A percentile compares a stretch with the other conserved stretches of the same genome.
Conservation (phyloP, 2,888 invertebrate genomes). For the Punctoribates punctum region DNA sequence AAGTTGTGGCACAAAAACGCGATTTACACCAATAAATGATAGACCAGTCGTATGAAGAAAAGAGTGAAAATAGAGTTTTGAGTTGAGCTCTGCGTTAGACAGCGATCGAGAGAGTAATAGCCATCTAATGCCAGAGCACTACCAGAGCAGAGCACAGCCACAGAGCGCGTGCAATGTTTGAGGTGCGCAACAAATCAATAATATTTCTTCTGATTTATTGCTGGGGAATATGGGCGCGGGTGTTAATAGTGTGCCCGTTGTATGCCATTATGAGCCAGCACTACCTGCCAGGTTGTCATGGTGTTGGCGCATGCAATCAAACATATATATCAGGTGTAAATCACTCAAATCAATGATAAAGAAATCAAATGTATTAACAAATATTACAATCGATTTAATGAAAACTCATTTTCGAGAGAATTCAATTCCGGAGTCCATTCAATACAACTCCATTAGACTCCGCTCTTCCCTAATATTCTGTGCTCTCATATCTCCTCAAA, state of each 20-base stretch:
- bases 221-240: constrained; percentile 31
- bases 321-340: constrained; percentile 18
- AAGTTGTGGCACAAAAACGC: constrained; percentile 2
- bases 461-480: background rate
- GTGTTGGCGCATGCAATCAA: constrained; percentile 30
- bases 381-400: constrained; percentile 25
- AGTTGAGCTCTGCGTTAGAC: background rate
- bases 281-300: constrained; percentile 34
- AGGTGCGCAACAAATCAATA: constrained; percentile 38
- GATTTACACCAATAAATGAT: constrained; percentile 23
- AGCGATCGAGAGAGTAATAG: background rate
- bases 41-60: background rate
- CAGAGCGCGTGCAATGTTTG: constrained; percentile 34
- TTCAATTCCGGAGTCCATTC: background rate
- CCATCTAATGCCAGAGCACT: background rate
- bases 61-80: background rate
- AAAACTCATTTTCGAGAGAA: background rate
- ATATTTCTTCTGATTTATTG: constrained; percentile 34
- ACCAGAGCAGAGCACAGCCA: background rate
- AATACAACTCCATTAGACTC: background rate
- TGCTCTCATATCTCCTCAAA: background rate
- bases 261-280: background rate
- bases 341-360: constrained; percentile 26
- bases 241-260: constrained; percentile 20
- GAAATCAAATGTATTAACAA: constrained; percentile 17